Conservation (phyloP, 2,888 invertebrate genomes). For the Cylloceria caligata region DNA sequence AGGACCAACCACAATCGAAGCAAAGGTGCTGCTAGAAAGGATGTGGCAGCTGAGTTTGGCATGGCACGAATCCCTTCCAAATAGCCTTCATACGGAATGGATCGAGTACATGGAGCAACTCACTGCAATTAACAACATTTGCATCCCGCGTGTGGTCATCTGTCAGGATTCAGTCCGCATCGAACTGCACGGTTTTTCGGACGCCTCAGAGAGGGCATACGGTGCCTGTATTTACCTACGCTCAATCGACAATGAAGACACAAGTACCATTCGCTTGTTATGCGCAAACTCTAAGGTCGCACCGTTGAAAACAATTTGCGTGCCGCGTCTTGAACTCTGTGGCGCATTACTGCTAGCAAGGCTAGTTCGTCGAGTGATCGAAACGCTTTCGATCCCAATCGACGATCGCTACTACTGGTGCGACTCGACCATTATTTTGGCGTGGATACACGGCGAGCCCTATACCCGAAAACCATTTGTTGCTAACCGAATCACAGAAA, state of each 20-base stretch:
- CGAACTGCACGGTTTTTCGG: not conserved
- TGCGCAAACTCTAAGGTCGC: slow-evolving; percentile 21
- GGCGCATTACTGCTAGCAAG: slow-evolving; percentile 13
- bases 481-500: slow-evolving; percentile 17
- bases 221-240: not conserved
- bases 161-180: not conserved
- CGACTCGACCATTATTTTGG: too few species aligned
- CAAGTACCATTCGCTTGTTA: too few species aligned
- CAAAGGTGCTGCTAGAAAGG: too few species aligned
- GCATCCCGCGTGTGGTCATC: too few species aligned
- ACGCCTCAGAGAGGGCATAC: not conserved
- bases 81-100: too few species aligned
- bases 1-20: too few species aligned
- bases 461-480: slow-evolving; percentile 25
- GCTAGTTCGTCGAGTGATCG: slow-evolving; percentile 43
- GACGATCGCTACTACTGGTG: slow-evolving; percentile 38
- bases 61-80: slow-evolving; percentile 1
- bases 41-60: slow-evolving; percentile 29
- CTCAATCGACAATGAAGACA: not conserved
- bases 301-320: not conserved
- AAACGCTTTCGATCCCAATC: slow-evolving; percentile 52
- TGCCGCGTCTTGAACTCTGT: slow-evolving; percentile 7
- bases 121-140: not conserved
- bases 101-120: not conserved
- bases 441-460: slow-evolving; percentile 20